Evolutionary conservation across 2,888 invertebrate species (phyloP), one percentile per base, ranked within the genome.

Genomic region (Prenolepis imparis): DNA sequence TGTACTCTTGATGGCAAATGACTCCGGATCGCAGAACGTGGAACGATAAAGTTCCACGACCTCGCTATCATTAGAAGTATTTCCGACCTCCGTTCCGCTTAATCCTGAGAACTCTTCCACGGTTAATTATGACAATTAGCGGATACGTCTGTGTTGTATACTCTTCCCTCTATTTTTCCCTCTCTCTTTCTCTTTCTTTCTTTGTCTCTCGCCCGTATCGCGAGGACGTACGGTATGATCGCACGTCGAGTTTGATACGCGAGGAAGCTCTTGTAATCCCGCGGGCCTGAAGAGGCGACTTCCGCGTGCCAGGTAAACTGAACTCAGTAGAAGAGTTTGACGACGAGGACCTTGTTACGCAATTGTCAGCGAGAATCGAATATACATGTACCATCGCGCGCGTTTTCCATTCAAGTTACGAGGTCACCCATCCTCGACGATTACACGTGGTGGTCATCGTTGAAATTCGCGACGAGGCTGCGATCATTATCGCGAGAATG

Each of bases 41-140:
- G 8, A 82, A 64, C 86, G 52, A 86, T 87, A 70, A 86, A 82
- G 84, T 86, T 84, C 85, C 86, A 85, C 84, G 88, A 89, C 72
- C 83, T 84, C 48, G 85, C 80, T 82, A 85, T 80, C 78, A 89
- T 84, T 91, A 87, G 70, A 70, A 52, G 61, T 15, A 36, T 63
- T 73, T 68, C 55, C 82, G 68, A 68, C 44, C 44, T 64, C 48
- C 61, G 83, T 82, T 39, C 52, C 52, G 59, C 39, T 52, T 73
- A 84, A 80, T 84, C 80, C 84, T 88, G 86, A 83, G 86, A 89
- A 86, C 80, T 86, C 86, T 83, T 82, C 87, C 88, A 86, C 82
- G 75, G 86, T 86, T 88, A 90, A 91, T 92, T 90, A 90, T 87
- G 84, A 87, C 90, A 90, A 92, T 90, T 90, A 88, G 87, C 87